These are phyloP conservation scores for Syngnathus floridae DNA, from an alignment of 2,113 vertebrate species.

Conservation along the genomic window DNA sequence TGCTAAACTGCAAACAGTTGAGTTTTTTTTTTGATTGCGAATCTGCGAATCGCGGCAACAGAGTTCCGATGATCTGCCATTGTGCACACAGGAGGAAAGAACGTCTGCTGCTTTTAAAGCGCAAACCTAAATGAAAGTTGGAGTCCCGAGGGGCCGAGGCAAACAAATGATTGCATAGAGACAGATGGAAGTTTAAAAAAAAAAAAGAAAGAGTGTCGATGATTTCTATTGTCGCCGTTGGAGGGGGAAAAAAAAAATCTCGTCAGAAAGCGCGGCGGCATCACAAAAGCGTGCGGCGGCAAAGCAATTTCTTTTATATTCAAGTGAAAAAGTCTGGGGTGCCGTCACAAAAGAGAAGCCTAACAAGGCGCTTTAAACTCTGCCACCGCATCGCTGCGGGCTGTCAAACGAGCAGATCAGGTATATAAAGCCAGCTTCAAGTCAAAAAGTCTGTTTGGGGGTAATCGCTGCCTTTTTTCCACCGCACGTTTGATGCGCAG, in stretches of 20 bases:
- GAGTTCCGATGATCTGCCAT: not conserved
- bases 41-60: not conserved
- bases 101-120: constrained; percentile 2
- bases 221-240: constrained; percentile 56
- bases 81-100: not conserved
- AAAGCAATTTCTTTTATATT: constrained; percentile 71
- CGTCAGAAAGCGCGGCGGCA: constrained; percentile 56
- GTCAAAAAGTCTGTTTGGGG: constrained; percentile 64
- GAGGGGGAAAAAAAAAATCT: not conserved
- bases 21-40: not conserved
- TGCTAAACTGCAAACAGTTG: not conserved
- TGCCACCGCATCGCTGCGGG: constrained; percentile 57
- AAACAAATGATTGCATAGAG: constrained; percentile 57
- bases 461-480: constrained; percentile 63
- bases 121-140: constrained; percentile 45
- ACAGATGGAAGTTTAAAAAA: constrained; percentile 40
- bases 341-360: constrained; percentile 69
- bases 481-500: constrained; percentile 56
- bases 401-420: constrained; percentile 63
- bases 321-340: constrained; percentile 68
- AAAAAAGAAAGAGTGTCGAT: constrained; percentile 21
- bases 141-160: constrained; percentile 43
- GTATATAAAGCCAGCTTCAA: constrained; percentile 68
- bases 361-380: constrained; percentile 71
- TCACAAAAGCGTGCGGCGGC: constrained; percentile 59